Base-by-base conservation (phyloP, 2,888 invertebrate genomes). In the Hydrotaea cyrtoneurina region DNA sequence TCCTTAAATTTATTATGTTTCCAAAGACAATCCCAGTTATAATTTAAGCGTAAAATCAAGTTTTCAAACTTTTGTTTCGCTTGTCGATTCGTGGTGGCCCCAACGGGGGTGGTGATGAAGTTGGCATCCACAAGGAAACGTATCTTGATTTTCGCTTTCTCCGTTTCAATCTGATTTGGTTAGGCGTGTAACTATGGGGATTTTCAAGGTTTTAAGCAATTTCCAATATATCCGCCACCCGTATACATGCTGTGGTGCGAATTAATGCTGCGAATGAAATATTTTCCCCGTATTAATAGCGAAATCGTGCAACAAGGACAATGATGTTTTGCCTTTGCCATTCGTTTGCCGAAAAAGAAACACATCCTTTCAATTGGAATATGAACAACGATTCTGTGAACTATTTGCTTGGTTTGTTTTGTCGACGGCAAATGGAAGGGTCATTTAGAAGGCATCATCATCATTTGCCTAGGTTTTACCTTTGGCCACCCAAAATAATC, bases 21-120 rank as follows among this genome's bases (percentile, higher is more conserved):
- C 7, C 26, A 21, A 19, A 55, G 19, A 55, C 19, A 55, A 59
- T 59, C 50, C 23, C 50, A 2, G 13, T 15, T 50, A 50, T 39
- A 71, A 59, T 39, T 71, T 71, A 26, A 53, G 71, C 53, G 62
- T 11, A 59, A 74, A 23, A 39, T 64, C n/a, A 62, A 80, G 62
- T 76, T 76, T 71, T 13, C 8, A 69, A 57, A 75, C 43, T 75
- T 80, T 53, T 59, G 43, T 39, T 59, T 39, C 21, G 15, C 26
- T 13, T 50, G 50, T 4, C 26, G 59, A 15, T 59, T 23, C 1
- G 23, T 23, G 59, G 13, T 8, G 11, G 19, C 4, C 5, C 8
- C 4, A 17, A 11, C 21, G 59, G 15, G 4, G 55, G 55, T 21
- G 55, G 55, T 11, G 10, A 21, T 21, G 55, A 10, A 2, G 55